A percentile compares a stretch with the other conserved stretches of the same genome.
phyloP scores from a whole-genome alignment of 2,797 vertebrate species.

The Hyperoplus immaculatus region DNA sequence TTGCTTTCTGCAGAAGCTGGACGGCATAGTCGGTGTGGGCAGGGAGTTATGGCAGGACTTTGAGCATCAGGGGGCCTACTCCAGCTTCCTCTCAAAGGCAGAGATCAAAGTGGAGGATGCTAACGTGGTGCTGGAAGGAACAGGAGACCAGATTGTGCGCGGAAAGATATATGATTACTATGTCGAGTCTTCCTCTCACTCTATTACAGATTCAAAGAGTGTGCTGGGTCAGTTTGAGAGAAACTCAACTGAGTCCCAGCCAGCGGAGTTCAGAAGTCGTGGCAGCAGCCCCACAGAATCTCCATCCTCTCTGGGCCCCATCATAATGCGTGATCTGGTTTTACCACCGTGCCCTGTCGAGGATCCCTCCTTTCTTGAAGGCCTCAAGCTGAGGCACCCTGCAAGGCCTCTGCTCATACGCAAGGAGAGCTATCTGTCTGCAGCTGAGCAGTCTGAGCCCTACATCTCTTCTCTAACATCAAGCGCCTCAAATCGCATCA shows the following conservation, averaged over 20 bases:
- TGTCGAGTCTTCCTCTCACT: constrained; percentile 87
- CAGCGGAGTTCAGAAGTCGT: constrained; percentile 50
- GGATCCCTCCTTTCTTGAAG: constrained; percentile 37
- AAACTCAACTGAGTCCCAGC: constrained; percentile 52
- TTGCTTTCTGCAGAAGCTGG: constrained; percentile 82
- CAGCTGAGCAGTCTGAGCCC: constrained; percentile 82
- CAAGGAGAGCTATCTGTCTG: constrained; percentile 87
- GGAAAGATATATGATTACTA: constrained; percentile 93
- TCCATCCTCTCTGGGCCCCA: constrained; percentile 69
- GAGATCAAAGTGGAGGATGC: constrained; percentile 89
- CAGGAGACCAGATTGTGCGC: constrained; percentile 74
- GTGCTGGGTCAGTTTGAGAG: constrained; percentile 50
- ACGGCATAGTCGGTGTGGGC: constrained; percentile 82
- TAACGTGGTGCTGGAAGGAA: constrained; percentile 72
- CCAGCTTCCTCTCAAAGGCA: constrained; percentile 89
- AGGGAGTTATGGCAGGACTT: constrained; percentile 82
- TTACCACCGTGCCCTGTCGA: constrained; percentile 32
- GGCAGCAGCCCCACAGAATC: constrained; percentile 53
- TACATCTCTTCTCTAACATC: constrained; percentile 70
- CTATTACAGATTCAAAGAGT: constrained; percentile 67
- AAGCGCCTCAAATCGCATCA: neutral
- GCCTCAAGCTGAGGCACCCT: constrained; percentile 46
- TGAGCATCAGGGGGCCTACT: constrained; percentile 73
- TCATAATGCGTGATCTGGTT: constrained; percentile 78
- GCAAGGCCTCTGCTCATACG: constrained; percentile 72